Conservation (phyloP, 2,888 invertebrate species). For the Tolmerus cingulatus region DNA sequence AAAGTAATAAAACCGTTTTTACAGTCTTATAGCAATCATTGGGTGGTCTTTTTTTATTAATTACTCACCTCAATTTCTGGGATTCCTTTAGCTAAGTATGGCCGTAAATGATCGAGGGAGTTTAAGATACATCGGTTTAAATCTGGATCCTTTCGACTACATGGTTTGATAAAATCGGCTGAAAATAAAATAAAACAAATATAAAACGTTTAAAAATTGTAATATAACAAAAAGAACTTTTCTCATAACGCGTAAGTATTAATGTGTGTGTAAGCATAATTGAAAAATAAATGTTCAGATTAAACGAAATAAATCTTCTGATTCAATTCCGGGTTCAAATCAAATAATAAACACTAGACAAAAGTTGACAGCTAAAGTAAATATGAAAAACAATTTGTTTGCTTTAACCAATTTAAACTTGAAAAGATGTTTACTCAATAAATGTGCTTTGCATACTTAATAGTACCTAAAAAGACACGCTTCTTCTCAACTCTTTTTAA, state of each 20-base stretch:
- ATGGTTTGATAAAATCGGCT: slow-evolving; percentile 75
- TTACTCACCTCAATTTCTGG: slow-evolving; percentile 68
- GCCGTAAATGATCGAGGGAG: slow-evolving; percentile 68
- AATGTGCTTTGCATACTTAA: background rate
- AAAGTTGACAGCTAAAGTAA: background rate
- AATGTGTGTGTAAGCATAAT: background rate
- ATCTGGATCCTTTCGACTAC: slow-evolving; percentile 70
- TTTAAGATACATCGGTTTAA: slow-evolving; percentile 68
- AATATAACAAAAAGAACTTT: too few relatives aligned
- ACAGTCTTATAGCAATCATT: background rate
- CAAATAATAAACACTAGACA: background rate
- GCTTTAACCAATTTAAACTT: background rate
- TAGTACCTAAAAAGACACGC: background rate
- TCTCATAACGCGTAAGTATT: background rate
- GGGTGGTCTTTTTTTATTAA: background rate
- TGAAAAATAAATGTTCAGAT: background rate
- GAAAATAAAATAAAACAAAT: slow-evolving; percentile 48
- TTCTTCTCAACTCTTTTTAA: background rate
- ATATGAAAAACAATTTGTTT: slow-evolving; percentile 4
- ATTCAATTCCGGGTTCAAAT: background rate
- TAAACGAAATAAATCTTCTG: background rate
- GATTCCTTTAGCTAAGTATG: slow-evolving; percentile 69
- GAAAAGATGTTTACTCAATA: background rate
- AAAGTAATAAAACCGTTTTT: too few relatives aligned
- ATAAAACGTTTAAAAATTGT: background rate